Conservation (phyloP, 2,797 vertebrate genomes). For the Podargus strigoides region DNA sequence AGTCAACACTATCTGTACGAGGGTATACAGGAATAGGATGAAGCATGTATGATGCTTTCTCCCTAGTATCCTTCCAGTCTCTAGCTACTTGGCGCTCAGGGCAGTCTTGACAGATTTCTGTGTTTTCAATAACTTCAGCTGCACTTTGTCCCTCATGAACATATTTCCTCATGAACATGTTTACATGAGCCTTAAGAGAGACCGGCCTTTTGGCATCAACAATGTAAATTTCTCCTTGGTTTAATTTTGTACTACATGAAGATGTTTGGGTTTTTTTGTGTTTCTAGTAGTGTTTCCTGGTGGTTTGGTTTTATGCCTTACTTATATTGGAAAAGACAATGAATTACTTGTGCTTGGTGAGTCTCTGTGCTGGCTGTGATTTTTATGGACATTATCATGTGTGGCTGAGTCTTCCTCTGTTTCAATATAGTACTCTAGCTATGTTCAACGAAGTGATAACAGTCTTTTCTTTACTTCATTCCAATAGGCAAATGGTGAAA, state of each 20-base stretch:
- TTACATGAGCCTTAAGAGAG: neutral
- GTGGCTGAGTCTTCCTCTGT: neutral
- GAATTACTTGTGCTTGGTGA: neutral
- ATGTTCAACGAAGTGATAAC: neutral
- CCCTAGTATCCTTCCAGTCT: neutral
- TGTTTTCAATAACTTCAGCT: neutral
- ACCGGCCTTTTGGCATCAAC: neutral
- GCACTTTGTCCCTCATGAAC: neutral
- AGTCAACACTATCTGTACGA: neutral
- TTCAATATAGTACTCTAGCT: neutral
- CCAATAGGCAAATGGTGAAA: neutral
- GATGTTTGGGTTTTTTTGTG: neutral
- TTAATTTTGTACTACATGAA: neutral
- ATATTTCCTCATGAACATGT: too few species aligned
- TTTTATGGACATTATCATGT: neutral
- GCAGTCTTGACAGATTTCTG: neutral
- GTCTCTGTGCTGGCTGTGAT: neutral
- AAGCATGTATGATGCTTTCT: rapidly evolving
- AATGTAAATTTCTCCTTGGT: neutral
- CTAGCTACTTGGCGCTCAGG: neutral
- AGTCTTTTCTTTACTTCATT: neutral
- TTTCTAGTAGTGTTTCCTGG: neutral
- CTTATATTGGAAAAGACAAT: neutral
- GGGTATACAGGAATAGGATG: neutral
- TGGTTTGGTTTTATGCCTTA: neutral